Conservation (phyloP, 2,797 vertebrate genomes). For the Channallabes apus region DNA sequence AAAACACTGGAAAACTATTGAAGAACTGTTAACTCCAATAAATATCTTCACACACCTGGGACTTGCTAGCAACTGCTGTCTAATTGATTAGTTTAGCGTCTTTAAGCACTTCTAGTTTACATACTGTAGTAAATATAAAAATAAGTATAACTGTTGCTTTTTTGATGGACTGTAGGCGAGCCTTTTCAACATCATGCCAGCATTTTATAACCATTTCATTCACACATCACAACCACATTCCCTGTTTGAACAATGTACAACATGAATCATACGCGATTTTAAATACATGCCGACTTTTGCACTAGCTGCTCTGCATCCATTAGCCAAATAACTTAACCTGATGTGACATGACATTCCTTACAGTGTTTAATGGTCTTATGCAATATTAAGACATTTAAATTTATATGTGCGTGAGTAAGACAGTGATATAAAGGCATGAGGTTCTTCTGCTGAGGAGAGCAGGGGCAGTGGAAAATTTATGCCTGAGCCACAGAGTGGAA, state of each 20-base stretch:
- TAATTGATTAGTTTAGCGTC: not conserved
- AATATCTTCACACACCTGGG: not conserved
- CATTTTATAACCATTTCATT: not conserved
- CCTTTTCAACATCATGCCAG: not conserved
- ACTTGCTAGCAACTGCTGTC: not conserved
- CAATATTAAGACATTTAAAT: constrained; percentile 10
- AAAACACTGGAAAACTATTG: not conserved
- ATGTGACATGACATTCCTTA: not conserved
- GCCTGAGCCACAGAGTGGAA: constrained; percentile 31
- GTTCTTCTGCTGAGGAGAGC: constrained; percentile 4
- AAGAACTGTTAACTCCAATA: not conserved
- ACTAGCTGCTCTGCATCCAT: not conserved
- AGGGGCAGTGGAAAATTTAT: constrained; percentile 30
- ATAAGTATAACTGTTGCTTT: not conserved
- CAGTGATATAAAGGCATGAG: constrained; percentile 17
- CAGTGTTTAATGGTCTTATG: not conserved
- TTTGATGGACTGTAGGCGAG: too few relatives aligned
- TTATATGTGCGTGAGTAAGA: not conserved
- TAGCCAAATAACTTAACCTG: not conserved
- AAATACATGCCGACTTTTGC: not conserved
- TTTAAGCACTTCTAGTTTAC: not conserved
- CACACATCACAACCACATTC: not conserved
- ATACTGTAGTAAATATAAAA: not conserved
- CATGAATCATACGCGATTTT: not conserved
- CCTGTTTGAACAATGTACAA: not conserved